Percentiles rank a stretch among this genome's conserved stretches.
These are phyloP conservation scores for Salvelinus alpinus DNA, from an alignment of 2,113 vertebrate genomes.

Conservation along the genomic window DNA sequence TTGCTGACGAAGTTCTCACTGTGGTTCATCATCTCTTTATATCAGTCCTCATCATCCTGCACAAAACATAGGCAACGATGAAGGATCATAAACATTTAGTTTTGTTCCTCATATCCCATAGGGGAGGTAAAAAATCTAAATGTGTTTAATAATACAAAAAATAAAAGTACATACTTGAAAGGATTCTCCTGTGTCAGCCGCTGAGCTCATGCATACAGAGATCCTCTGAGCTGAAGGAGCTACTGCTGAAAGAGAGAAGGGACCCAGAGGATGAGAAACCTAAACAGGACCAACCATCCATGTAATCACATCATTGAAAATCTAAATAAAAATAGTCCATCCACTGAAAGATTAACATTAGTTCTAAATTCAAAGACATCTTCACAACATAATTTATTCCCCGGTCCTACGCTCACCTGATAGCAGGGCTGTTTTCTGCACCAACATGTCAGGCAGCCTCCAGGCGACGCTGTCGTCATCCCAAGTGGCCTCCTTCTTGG, in stretches of 20 bases:
- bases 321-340: neutral
- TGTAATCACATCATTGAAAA: neutral
- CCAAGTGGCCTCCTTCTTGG: slow-evolving; percentile 75
- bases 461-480: slow-evolving; percentile 82
- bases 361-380: neutral
- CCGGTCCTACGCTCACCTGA: slow-evolving; percentile 70
- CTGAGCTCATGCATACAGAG: slow-evolving; percentile 50
- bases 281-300: neutral
- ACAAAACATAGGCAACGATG: neutral
- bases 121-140: too few species aligned
- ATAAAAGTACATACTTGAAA: slow-evolving; percentile 56
- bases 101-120: neutral
- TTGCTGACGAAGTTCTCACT: slow-evolving; percentile 83
- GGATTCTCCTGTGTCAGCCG: slow-evolving; percentile 51
- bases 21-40: slow-evolving; percentile 81
- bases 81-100: neutral
- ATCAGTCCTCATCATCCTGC: slow-evolving; percentile 81
- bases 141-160: too few species aligned
- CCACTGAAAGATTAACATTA: neutral
- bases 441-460: slow-evolving; percentile 81
- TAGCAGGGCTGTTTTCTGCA: slow-evolving; percentile 81
- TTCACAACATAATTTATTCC: neutral
- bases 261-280: neutral
- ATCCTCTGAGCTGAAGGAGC: slow-evolving; percentile 56
- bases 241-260: slow-evolving; percentile 67